Evolutionary conservation across 2,797 vertebrate species (phyloP).

Genomic region (Acanthiza pusilla): DNA sequence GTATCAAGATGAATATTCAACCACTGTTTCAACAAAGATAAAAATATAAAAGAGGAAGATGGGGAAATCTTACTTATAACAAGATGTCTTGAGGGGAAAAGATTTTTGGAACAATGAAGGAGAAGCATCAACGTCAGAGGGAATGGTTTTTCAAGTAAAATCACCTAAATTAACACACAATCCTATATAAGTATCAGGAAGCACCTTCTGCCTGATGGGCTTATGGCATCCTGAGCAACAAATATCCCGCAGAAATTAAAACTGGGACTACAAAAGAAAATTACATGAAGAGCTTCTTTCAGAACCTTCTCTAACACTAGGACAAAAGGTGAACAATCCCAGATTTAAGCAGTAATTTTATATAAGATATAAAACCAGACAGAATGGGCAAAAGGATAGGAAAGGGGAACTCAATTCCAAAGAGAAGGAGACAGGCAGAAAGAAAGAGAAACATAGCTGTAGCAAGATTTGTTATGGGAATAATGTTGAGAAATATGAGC

Average conservation of each 20-base stretch:
- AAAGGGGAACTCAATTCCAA: not conserved
- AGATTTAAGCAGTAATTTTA: not conserved
- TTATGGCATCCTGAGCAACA: not conserved
- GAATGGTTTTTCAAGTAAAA: not conserved
- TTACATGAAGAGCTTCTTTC: not conserved
- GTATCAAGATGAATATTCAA: not conserved
- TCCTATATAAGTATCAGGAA: not conserved
- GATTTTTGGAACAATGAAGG: not conserved
- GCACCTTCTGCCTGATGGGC: not conserved
- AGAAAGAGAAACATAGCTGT: not conserved
- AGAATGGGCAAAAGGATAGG: not conserved
- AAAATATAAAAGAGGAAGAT: not conserved
- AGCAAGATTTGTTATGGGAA: not conserved
- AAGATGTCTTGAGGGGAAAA: not conserved
- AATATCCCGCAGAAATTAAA: not conserved
- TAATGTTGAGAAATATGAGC: not conserved
- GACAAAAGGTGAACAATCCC: not conserved
- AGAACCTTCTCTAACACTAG: not conserved
- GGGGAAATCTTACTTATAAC: not conserved
- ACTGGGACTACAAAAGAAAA: not conserved
- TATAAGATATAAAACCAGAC: not conserved
- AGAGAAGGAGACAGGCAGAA: not conserved
- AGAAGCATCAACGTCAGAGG: not conserved
- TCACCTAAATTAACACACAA: not conserved
- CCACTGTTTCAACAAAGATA: not conserved